These are phyloP conservation scores for Agrenia bidenticulata DNA, from an alignment of 2,888 invertebrate species.

Conservation along the genomic window DNA sequence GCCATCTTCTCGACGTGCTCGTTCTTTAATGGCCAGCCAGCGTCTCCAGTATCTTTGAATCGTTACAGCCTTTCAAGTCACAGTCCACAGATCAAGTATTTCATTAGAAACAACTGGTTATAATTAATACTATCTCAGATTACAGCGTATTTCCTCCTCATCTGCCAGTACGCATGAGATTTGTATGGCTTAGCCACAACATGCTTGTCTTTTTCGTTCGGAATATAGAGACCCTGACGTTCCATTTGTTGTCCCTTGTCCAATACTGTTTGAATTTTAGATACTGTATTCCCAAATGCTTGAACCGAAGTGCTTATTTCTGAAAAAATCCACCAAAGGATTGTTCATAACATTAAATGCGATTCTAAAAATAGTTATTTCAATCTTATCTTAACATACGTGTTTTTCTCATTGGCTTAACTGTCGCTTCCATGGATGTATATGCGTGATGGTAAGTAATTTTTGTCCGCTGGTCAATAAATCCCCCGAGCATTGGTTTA, in stretches of 20 bases:
- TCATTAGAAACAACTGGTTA: too few species aligned
- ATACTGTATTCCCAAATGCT: constrained; percentile 32
- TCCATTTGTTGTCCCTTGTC: constrained; percentile 48
- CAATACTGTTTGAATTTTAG: constrained; percentile 33
- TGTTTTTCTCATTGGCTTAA: constrained; percentile 10
- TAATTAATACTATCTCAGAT: too few species aligned
- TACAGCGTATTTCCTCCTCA: too few species aligned
- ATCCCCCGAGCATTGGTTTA: constrained; percentile 82
- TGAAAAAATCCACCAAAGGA: background rate
- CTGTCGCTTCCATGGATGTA: constrained; percentile 67
- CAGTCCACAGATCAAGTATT: too few species aligned
- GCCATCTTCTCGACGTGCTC: constrained; percentile 38
- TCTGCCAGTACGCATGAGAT: constrained; percentile 25
- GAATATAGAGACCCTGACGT: constrained; percentile 39
- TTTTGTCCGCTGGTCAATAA: constrained; percentile 69
- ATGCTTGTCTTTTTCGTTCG: constrained; percentile 25
- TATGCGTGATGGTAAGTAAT: constrained; percentile 76
- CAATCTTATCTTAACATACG: constrained; percentile 27
- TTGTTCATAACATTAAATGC: too few species aligned
- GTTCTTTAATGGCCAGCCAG: constrained; percentile 45
- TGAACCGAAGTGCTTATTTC: constrained; percentile 23
- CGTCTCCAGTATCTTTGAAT: constrained; percentile 52
- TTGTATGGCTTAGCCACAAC: constrained; percentile 33
- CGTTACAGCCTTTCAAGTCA: constrained; percentile 44
- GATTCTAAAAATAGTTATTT: too few species aligned